These are phyloP conservation scores for Centrocercus urophasianus DNA, from an alignment of 2,113 vertebrate genomes.

Conservation along the genomic window DNA sequence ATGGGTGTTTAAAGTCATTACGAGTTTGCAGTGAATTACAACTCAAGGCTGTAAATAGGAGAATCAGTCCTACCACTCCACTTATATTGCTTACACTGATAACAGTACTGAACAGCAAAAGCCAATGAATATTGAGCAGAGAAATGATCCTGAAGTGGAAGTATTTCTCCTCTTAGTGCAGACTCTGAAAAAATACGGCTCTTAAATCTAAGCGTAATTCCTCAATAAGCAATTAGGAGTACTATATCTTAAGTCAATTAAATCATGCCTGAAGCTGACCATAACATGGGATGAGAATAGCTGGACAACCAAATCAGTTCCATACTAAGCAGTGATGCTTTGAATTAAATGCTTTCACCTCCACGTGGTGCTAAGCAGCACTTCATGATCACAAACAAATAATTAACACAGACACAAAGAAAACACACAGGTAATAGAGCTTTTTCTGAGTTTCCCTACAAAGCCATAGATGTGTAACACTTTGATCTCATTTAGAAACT, in stretches of 20 bases:
- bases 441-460: neutral
- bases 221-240: neutral
- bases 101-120: neutral
- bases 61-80: neutral
- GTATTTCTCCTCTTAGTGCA: neutral
- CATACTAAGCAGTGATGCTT: neutral
- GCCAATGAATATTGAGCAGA: neutral
- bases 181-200: neutral
- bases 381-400: neutral
- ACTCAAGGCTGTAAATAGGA: neutral
- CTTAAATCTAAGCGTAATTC: neutral
- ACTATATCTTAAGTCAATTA: neutral
- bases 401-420: neutral
- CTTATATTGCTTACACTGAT: neutral
- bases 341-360: neutral
- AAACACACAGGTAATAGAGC: neutral
- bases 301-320: neutral
- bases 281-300: neutral
- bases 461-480: neutral
- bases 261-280: neutral
- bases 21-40: neutral
- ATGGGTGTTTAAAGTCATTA: neutral
- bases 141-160: neutral
- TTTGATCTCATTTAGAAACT: neutral
- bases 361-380: neutral